Conservation (phyloP, 2,113 vertebrate species). For the Engraulis encrasicolus region DNA sequence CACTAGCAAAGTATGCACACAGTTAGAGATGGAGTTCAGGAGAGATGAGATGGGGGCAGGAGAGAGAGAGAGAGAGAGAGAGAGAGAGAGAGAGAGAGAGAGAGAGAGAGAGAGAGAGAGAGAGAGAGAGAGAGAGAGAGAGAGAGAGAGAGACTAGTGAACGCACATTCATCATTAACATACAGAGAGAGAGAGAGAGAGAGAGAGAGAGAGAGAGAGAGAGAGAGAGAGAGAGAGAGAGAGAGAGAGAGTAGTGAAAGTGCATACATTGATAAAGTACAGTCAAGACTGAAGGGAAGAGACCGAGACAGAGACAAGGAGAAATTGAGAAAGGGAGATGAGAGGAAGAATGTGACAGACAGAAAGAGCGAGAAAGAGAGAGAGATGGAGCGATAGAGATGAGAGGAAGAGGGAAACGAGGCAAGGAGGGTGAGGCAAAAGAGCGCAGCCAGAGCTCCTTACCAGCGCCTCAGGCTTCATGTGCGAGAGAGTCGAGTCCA, state of each 20-base stretch:
- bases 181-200: no score
- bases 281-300: background rate
- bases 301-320: background rate
- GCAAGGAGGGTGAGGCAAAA: no score
- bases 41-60: no score
- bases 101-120: background rate
- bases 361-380: background rate
- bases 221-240: background rate
- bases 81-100: background rate
- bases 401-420: no score
- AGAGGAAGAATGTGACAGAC: background rate
- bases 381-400: background rate
- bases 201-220: background rate
- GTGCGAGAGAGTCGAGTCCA: constrained; percentile 26
- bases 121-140: background rate
- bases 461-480: background rate
- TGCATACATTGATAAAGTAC: no score
- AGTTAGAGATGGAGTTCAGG: background rate
- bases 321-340: background rate
- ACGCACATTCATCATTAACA: no score
- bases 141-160: no score
- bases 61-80: background rate
- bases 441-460: constrained; percentile 1
- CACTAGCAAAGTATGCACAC: background rate
- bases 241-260: background rate